Evolutionary conservation across 1,140 invertebrate species (phyloP).

Genomic region (Nephotettix cincticeps): DNA sequence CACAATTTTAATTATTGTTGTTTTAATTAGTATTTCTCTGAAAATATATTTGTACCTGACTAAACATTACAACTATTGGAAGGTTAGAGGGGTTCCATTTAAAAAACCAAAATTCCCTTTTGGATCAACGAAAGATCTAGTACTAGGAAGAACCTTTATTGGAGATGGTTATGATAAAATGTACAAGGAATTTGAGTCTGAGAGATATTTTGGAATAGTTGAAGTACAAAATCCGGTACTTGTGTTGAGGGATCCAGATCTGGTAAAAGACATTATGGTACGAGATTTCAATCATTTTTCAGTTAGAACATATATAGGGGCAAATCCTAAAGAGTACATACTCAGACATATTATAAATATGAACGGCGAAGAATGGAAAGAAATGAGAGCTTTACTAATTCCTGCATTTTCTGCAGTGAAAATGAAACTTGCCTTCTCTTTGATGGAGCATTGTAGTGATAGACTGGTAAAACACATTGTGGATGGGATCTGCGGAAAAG

Average conservation of each 20-base stretch:
- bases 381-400: slow-evolving; percentile 53
- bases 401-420: slow-evolving; percentile 59
- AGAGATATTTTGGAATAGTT: slow-evolving; percentile 7
- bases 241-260: slow-evolving; percentile 48
- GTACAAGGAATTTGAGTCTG: not conserved
- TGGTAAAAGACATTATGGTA: slow-evolving; percentile 56
- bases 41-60: not conserved
- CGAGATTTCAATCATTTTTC: slow-evolving; percentile 59
- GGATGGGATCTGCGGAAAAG: not conserved
- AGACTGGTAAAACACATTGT: slow-evolving; percentile 19
- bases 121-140: slow-evolving; percentile 3
- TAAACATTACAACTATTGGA: slow-evolving; percentile 9
- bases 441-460: slow-evolving; percentile 47
- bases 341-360: slow-evolving; percentile 34
- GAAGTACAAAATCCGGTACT: slow-evolving; percentile 11
- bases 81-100: not conserved
- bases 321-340: slow-evolving; percentile 24
- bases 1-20: too few relatives aligned
- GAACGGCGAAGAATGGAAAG: slow-evolving; percentile 54
- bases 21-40: too few relatives aligned
- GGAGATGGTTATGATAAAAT: slow-evolving; percentile 5
- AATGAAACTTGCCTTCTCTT: slow-evolving; percentile 55
- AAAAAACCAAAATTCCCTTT: not conserved
- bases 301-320: slow-evolving; percentile 44
- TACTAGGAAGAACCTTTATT: slow-evolving; percentile 5